Evolutionary conservation across 2,113 vertebrate species (phyloP), one percentile per base, ranked within the genome.

Genomic region (Cebidichthys violaceus): DNA sequence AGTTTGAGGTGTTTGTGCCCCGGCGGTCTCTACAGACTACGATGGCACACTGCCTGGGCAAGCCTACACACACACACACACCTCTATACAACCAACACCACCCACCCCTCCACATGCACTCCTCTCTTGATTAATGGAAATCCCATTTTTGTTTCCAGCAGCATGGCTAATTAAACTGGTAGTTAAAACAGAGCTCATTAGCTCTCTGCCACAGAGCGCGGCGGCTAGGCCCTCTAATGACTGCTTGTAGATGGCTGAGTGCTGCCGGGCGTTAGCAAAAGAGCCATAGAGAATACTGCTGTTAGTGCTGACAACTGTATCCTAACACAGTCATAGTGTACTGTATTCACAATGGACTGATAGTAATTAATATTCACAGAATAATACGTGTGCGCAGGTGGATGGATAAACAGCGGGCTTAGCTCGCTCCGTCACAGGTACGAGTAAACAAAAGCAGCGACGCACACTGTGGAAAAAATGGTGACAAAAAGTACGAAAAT

Each of bases 171-270:
- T 96, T 95, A 95, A 95, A 91, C 85, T 81, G 91, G 91, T 94
- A 89, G 95, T 94, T 95, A 93, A 92, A 93, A 89, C 83, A 81
- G 89, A 76, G 93, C 94, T 96, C 90, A 94, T 95, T 96, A 96
- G 89, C 85, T 92, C 65, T 74, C 88, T 90, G 89, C 84, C 90
- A 89, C 80, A 77, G 87, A 90, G 89, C 55, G 70, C 81, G 70
- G 81, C 81, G 70, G 83, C 88, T 84, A 69, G 83, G 84, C 84
- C 79, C 88, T 90, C 82, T 92, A 93, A 94, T 92, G 90, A 94
- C 86, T 76, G 85, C 71, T 73, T 83, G 85, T 62, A 76, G 88
- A 75, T 84, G 83, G 73, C 80, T 33, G 83, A 83, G 66, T 59
- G 83, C 82, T 86, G 90, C 84, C 18, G 79, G 67, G 85, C 43